These are phyloP conservation scores for Scaptomyza cyrtandrae DNA, from an alignment of 2,888 invertebrate species.

Conservation along the genomic window DNA sequence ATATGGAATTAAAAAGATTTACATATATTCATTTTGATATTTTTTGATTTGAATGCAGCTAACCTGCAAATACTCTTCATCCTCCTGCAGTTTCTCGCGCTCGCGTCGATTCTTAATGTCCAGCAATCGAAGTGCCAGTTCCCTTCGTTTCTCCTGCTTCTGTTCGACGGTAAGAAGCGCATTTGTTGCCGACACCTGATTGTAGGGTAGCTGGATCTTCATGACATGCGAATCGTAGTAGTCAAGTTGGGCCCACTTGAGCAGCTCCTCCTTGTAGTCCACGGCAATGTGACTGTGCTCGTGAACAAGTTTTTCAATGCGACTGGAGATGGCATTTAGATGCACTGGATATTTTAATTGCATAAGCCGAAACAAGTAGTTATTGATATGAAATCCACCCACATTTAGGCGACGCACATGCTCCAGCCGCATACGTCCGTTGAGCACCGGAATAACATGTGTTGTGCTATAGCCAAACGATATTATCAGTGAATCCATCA, in stretches of 20 bases:
- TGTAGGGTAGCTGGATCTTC: slow-evolving; percentile 94
- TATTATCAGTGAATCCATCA: slow-evolving; percentile 87
- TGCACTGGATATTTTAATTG: slow-evolving; percentile 97
- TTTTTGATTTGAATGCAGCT: not conserved
- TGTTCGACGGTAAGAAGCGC: slow-evolving; percentile 88
- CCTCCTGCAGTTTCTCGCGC: slow-evolving; percentile 94
- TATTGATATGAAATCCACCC: slow-evolving; percentile 92
- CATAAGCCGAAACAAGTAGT: slow-evolving; percentile 90
- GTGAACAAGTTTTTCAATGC: slow-evolving; percentile 94
- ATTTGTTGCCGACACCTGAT: slow-evolving; percentile 85
- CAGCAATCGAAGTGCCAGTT: slow-evolving; percentile 92
- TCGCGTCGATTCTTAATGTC: slow-evolving; percentile 96
- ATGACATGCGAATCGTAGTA: slow-evolving; percentile 93
- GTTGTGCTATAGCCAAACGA: slow-evolving; percentile 95
- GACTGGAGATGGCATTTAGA: slow-evolving; percentile 93
- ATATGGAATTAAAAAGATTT: not conserved
- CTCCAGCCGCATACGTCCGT: slow-evolving; percentile 88
- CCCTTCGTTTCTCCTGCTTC: slow-evolving; percentile 93
- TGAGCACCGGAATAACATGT: slow-evolving; percentile 93
- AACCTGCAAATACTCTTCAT: slow-evolving; percentile 91
- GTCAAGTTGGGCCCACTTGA: slow-evolving; percentile 92
- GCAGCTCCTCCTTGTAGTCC: slow-evolving; percentile 92
- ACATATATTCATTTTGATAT: not conserved
- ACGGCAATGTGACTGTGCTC: slow-evolving; percentile 91
- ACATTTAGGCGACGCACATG: slow-evolving; percentile 93